These are phyloP conservation scores for Dendrolimus kikuchii DNA, from an alignment of 1,140 invertebrate species.

Conservation along the genomic window DNA sequence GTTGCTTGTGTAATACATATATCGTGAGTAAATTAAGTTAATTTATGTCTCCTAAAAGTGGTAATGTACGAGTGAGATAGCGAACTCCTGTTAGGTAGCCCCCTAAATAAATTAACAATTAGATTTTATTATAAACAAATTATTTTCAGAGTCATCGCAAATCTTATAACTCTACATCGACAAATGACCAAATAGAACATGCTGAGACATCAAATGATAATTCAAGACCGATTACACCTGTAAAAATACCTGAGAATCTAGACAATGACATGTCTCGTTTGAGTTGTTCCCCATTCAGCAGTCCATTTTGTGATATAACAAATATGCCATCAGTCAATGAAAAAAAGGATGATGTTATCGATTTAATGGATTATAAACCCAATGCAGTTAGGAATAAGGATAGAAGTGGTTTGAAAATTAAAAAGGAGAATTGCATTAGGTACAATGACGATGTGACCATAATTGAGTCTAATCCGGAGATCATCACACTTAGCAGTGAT, in stretches of 20 bases:
- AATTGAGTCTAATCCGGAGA: constrained; percentile 41
- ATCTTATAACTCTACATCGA: constrained; percentile 8
- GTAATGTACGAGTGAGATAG: no score
- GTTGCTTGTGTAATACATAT: no score
- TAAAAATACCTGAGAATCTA: constrained; percentile 12
- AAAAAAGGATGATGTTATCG: constrained; percentile 8
- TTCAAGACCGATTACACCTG: constrained; percentile 13
- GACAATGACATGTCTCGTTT: constrained; percentile 27
- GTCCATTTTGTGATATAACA: constrained; percentile 39
- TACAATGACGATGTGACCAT: constrained; percentile 51
- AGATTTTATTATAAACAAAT: constrained; percentile 3
- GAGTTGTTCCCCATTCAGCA: constrained; percentile 46
- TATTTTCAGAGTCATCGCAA: constrained; percentile 21
- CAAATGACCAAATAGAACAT: constrained; percentile 10
- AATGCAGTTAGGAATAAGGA: constrained; percentile 16
- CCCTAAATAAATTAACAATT: no score
- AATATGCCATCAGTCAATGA: constrained; percentile 9
- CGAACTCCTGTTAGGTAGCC: no score
- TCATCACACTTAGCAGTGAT: constrained; percentile 59
- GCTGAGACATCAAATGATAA: constrained; percentile 9
- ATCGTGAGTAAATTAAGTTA: no score
- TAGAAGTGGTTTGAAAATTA: constrained; percentile 11
- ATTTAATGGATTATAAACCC: constrained; percentile 16
- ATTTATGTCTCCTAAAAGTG: no score
- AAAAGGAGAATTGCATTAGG: constrained; percentile 30